Evolutionary conservation across 2,888 invertebrate genomes (phyloP), one percentile per base, ranked within the genome.

Genomic region (Agonopterix alstromeriana): DNA sequence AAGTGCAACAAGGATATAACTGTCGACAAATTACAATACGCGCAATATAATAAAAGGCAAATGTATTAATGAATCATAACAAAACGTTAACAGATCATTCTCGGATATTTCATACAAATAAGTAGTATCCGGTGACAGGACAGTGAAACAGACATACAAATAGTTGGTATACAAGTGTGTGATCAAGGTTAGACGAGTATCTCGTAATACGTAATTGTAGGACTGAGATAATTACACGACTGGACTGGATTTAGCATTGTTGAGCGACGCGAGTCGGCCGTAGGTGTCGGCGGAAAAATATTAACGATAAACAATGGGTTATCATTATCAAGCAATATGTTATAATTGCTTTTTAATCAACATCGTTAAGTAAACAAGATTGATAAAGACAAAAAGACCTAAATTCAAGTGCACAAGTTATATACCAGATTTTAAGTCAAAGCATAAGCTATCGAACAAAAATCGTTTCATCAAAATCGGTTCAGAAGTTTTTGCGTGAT

Each of bases 161-260:
- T 47, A 54, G 53, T 50, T 47, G 46, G 42, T 42, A 49, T 61
- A 73, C 76, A 79, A 77, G 75, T 79, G 77, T 70, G 65, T 67
- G 61, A 58, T 69, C 83, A 82, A 83, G 82, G 82, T 81, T 78
- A 79, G 65, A 70, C 27, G 27, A 5, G 27, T 27, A 27, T 65
- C 66, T 69, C 66, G 60, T 65, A 63, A 65, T 57, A 63, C 56
- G 57, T 72, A 68, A 69, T 67, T 65, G 68, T 65, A 65, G 67
- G 67, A 69, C 69, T 60, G 68, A 68, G 72, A 74, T 81, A 77
- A 81, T 80, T 80, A 77, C 61, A 70, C 61, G 58, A 55, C 60
- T 61, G 63, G 70, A 73, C 68, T 62, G 61, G 70, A 67, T 67
- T 67, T 66, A 56, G 58, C 65, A 65, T 63, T 65, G 61, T 65